phyloP scores from a whole-genome alignment of 2,113 vertebrate genomes.

The Puma concolor region DNA sequence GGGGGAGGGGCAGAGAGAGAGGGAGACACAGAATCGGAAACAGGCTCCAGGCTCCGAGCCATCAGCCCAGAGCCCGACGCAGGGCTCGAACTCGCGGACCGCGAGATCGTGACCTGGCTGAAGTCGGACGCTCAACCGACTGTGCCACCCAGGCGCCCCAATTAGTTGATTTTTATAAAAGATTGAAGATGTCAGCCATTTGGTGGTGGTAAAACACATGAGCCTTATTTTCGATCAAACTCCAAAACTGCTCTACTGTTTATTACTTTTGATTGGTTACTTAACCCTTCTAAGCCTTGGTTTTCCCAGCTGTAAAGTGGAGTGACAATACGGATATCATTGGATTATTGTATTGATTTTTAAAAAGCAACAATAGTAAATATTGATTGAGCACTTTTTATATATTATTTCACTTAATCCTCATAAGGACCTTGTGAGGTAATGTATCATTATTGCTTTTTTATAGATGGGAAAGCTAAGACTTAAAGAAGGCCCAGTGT shows the following conservation, averaged over 20 bases:
- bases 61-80: too few species aligned
- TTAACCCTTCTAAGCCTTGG: background rate
- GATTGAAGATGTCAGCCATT: background rate
- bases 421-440: background rate
- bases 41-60: too few species aligned
- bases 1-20: too few species aligned
- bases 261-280: background rate
- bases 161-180: constrained; percentile 43
- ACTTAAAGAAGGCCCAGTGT: background rate
- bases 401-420: background rate
- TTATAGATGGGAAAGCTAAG: background rate
- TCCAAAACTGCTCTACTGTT: background rate
- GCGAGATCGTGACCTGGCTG: too few species aligned
- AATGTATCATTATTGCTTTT: background rate
- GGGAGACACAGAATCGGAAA: too few species aligned
- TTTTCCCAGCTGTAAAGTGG: constrained; percentile 15
- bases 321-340: background rate
- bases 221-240: constrained; percentile 6
- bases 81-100: too few species aligned
- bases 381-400: constrained; percentile 29
- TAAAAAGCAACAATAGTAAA: constrained; percentile 20
- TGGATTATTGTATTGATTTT: background rate
- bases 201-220: background rate
- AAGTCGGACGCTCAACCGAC: too few species aligned
- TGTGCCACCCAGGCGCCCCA: too few species aligned